These are phyloP conservation scores for Sorex araneus DNA, from an alignment of 2,113 vertebrate genomes.

Conservation along the genomic window DNA sequence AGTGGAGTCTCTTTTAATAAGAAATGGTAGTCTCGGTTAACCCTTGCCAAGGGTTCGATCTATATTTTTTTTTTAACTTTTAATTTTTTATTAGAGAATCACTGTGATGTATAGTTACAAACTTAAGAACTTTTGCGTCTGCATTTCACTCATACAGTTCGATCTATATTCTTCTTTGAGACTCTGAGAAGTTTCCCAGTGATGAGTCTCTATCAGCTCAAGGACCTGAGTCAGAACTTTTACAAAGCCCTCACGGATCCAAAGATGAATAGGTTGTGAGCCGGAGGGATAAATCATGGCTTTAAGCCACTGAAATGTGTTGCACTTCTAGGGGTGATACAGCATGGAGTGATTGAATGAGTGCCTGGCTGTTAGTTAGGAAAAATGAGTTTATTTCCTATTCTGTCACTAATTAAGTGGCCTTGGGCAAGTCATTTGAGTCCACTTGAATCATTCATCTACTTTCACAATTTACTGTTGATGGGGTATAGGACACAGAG, in stretches of 20 bases:
- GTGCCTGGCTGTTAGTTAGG: neutral
- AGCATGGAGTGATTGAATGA: neutral
- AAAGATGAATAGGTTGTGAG: neutral
- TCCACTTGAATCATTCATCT: neutral
- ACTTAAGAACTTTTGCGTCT: no score
- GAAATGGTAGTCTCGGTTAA: neutral
- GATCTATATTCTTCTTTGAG: neutral
- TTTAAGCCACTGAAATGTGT: neutral
- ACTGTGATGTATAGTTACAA: no score
- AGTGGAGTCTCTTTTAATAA: neutral
- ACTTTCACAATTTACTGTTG: neutral
- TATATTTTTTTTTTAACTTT: neutral
- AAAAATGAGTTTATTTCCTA: neutral
- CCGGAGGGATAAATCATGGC: neutral
- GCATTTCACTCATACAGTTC: no score
- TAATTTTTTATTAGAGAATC: no score
- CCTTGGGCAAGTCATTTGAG: neutral
- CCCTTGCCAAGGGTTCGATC: neutral
- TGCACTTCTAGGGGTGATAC: neutral
- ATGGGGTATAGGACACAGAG: neutral
- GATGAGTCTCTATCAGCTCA: neutral
- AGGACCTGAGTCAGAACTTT: neutral
- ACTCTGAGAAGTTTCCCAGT: neutral
- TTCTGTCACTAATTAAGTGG: neutral
- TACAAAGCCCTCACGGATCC: neutral